These are phyloP conservation scores for Amiota minor DNA, from an alignment of 2,888 invertebrate species.

Conservation along the genomic window DNA sequence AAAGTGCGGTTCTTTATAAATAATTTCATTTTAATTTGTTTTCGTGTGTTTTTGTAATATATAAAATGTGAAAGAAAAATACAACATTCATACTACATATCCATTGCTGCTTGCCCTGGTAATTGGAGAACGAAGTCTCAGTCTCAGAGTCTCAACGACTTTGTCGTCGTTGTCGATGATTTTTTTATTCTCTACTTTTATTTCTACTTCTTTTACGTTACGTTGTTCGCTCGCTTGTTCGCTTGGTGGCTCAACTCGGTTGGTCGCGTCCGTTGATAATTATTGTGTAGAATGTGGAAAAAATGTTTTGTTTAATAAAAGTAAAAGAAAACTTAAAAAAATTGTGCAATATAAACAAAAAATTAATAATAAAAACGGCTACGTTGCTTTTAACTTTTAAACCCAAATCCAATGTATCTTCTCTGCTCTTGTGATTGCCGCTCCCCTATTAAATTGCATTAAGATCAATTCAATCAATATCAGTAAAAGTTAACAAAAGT, in stretches of 20 bases:
- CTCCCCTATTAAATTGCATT: too few relatives aligned
- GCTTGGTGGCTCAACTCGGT: constrained; percentile 16
- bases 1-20: constrained; percentile 46
- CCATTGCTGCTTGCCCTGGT: constrained; percentile 60
- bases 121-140: constrained; percentile 70
- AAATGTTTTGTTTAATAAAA: constrained; percentile 33
- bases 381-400: too few relatives aligned
- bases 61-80: not conserved
- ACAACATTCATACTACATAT: constrained; percentile 39
- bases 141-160: constrained; percentile 34
- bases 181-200: constrained; percentile 65
- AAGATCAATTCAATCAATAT: too few relatives aligned
- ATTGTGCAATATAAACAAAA: constrained; percentile 16
- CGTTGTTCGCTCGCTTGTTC: constrained; percentile 51
- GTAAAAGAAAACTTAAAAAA: constrained; percentile 26
- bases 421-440: too few relatives aligned
- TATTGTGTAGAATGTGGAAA: constrained; percentile 43
- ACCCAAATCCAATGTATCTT: too few relatives aligned
- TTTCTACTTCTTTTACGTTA: constrained; percentile 56
- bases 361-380: not conserved
- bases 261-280: constrained; percentile 34
- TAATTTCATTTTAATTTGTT: constrained; percentile 45
- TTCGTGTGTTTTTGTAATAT: constrained; percentile 32
- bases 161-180: too few relatives aligned
- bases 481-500: too few relatives aligned